Evolutionary conservation across 2,888 invertebrate species (phyloP), one percentile per base, ranked within the genome.

Genomic region (Drosophila koepferae): DNA sequence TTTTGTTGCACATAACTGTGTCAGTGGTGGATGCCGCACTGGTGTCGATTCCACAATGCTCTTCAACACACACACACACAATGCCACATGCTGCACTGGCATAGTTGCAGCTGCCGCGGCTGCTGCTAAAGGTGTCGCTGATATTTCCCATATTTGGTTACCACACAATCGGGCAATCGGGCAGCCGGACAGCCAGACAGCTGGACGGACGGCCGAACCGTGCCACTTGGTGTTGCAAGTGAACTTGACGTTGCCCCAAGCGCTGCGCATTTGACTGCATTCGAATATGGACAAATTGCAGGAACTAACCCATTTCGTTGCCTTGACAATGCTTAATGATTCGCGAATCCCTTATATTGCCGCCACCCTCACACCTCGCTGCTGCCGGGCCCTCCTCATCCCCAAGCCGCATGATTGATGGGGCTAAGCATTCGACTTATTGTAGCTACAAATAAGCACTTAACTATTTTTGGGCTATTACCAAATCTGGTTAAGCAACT

Each of bases 231-330:
- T 12, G 46, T 53, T 58, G 71, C 74, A 58, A 76, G 55, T 28
- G 60, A 55, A 56, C 63, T 43, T 41, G 48, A n/a, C 44, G 64
- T 8, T 64, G 78, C 75, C 80, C 38, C 61, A 40, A 48, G 68
- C 41, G 46, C 18, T 44, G 49, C 60, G 44, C 60, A 67, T 68
- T 78, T 62, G 76, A 60, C 80, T 69, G 41, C 34, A 59, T 64
- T 71, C 73, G 65, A 84, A 89, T 84, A 87, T 81, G 81, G 84
- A 89, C 87, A 89, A 84, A 89, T 84, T 89, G 87, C 84, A 77
- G 74, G 75, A 73, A 77, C 77, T 73, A 72, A 72, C 75, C 82
- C 46, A 80, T 74, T 80, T 82, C 49, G 58, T 20, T 49, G 77
- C 51, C 71, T 51, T 65, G 69, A 66, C 80, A 80, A 74, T 71